Evolutionary conservation across 2,113 vertebrate genomes (phyloP).

Genomic region (Cepphus grylle): DNA sequence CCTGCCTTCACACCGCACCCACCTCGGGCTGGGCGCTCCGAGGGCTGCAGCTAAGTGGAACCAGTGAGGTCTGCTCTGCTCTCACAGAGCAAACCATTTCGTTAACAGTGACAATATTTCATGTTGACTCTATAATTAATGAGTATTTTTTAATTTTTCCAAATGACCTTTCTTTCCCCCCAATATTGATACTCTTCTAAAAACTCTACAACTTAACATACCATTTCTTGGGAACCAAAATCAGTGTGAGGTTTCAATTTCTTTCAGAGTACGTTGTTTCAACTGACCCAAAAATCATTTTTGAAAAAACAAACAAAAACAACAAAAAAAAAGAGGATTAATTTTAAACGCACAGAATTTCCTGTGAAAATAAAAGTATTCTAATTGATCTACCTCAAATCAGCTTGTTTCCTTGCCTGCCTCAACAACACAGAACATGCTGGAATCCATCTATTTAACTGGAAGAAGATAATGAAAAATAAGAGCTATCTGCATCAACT

Average conservation of each 20-base stretch:
- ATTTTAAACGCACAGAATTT: neutral
- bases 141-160: neutral
- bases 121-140: fast-evolving
- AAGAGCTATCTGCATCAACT: neutral
- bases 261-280: neutral
- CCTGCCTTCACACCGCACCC: neutral
- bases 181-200: neutral
- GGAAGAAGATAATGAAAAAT: neutral
- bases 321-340: fast-evolving
- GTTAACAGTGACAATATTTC: fast-evolving
- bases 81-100: fast-evolving
- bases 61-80: fast-evolving
- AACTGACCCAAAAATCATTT: neutral
- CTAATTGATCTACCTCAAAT: neutral
- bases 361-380: neutral
- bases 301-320: neutral
- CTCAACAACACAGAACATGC: fast-evolving
- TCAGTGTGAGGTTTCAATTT: neutral
- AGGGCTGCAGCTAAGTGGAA: fast-evolving
- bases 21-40: neutral
- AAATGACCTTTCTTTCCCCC: neutral
- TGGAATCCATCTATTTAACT: too few species aligned
- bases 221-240: neutral
- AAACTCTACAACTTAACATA: neutral
- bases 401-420: neutral